A percentile compares a stretch with the other conserved stretches of the same genome.
These are phyloP conservation scores for Pantherophis alleghaniensis DNA, from an alignment of 2,797 vertebrate genomes.

Conservation along the genomic window DNA sequence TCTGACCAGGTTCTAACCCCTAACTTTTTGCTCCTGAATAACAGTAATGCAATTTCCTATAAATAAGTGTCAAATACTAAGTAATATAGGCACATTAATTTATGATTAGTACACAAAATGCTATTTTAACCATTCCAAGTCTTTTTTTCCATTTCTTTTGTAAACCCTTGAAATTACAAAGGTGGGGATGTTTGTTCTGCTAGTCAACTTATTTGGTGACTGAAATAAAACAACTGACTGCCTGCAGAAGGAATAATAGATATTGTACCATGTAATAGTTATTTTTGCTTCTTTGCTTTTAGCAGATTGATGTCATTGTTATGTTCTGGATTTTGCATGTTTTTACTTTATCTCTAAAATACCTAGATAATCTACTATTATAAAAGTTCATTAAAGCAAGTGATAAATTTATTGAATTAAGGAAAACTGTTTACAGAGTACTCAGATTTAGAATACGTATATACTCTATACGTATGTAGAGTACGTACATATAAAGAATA, in stretches of 20 bases:
- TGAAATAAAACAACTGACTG: background rate
- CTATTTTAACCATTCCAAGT: background rate
- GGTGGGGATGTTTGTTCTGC: background rate
- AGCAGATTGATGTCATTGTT: background rate
- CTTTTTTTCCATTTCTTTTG: background rate
- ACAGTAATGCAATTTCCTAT: background rate
- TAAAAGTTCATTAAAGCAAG: background rate
- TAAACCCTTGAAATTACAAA: background rate
- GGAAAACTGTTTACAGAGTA: background rate
- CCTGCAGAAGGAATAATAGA: background rate
- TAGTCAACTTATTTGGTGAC: background rate
- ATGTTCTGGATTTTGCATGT: background rate
- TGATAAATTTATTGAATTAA: background rate
- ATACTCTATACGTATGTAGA: no score
- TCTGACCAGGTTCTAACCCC: background rate
- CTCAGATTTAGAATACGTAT: background rate
- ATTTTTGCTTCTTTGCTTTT: background rate
- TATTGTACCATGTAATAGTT: background rate
- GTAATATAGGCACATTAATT: background rate
- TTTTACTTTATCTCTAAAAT: background rate
- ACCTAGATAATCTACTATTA: background rate
- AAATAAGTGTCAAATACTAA: background rate
- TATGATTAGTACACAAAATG: background rate
- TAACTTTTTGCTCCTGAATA: background rate
- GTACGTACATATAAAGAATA: background rate